Evolutionary conservation across 2,888 invertebrate genomes (phyloP).

Genomic region (Harmothoe impar): DNA sequence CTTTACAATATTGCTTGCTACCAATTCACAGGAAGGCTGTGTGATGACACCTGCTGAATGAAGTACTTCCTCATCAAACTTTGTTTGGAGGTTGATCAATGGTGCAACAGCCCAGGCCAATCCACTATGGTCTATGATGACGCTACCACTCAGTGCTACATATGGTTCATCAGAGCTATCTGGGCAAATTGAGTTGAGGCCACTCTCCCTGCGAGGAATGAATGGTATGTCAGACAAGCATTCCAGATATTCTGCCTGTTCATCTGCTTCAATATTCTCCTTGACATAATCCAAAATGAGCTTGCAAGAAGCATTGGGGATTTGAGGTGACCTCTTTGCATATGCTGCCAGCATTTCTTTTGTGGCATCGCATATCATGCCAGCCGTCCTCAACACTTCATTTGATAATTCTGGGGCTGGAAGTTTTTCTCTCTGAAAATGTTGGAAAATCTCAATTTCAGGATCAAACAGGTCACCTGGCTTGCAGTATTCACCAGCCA

Average conservation of each 20-base stretch:
- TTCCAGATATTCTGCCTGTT: background rate
- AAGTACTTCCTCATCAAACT: background rate
- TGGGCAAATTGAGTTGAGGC: background rate
- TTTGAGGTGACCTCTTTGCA: background rate
- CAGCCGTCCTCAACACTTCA: background rate
- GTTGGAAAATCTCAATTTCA: background rate
- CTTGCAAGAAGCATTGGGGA: background rate
- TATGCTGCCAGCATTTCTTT: background rate
- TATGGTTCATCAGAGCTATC: background rate
- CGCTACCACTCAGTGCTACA: background rate
- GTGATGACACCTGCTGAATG: background rate
- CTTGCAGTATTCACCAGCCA: background rate
- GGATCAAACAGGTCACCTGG: slow-evolving; percentile 11
- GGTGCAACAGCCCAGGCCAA: background rate
- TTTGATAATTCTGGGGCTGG: background rate
- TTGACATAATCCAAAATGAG: background rate
- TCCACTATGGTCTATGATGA: background rate
- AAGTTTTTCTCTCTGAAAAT: background rate
- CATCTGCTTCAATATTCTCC: background rate
- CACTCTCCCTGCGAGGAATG: background rate
- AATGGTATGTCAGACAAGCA: background rate
- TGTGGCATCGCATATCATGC: background rate
- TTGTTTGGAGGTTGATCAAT: background rate
- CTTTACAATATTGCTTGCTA: background rate
- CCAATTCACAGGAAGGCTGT: background rate